A percentile compares a stretch with the other conserved stretches of the same genome.
These are phyloP conservation scores for Spilarctia lutea DNA, from an alignment of 2,888 invertebrate species.

Conservation along the genomic window DNA sequence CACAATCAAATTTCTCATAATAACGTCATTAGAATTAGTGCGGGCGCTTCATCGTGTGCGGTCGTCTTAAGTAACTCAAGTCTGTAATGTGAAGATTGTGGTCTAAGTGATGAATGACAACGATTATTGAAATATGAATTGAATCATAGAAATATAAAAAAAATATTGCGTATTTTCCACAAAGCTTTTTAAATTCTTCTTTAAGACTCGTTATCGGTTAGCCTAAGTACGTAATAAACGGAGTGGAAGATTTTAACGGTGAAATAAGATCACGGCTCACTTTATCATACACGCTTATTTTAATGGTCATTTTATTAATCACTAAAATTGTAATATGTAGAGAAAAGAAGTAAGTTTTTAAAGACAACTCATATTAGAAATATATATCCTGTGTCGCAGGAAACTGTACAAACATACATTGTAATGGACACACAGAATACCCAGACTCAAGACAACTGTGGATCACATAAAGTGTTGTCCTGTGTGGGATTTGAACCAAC, in stretches of 20 bases:
- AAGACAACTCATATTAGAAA: too few relatives aligned
- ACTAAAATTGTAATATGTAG: not conserved
- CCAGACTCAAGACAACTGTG: too few relatives aligned
- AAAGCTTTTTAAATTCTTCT: not conserved
- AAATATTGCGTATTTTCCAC: not conserved
- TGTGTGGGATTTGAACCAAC: too few relatives aligned
- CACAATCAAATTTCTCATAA: constrained; percentile 84
- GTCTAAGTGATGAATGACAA: constrained; percentile 35
- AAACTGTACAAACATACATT: too few relatives aligned
- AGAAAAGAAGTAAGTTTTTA: too few relatives aligned
- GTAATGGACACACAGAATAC: too few relatives aligned
- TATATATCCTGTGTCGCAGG: too few relatives aligned
- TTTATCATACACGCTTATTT: not conserved
- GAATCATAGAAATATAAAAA: too few relatives aligned
- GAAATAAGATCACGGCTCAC: not conserved
- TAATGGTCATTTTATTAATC: not conserved
- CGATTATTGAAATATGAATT: constrained; percentile 24
- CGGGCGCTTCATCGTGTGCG: constrained; percentile 79
- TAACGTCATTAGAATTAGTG: constrained; percentile 86
- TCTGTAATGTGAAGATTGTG: constrained; percentile 25
- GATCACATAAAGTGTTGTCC: too few relatives aligned
- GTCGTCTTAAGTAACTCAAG: constrained; percentile 64
- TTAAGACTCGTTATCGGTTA: not conserved
- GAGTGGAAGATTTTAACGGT: not conserved
- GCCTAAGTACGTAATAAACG: not conserved